These are phyloP conservation scores for Engystomops pustulosus DNA, from an alignment of 2,113 vertebrate species.

Conservation along the genomic window DNA sequence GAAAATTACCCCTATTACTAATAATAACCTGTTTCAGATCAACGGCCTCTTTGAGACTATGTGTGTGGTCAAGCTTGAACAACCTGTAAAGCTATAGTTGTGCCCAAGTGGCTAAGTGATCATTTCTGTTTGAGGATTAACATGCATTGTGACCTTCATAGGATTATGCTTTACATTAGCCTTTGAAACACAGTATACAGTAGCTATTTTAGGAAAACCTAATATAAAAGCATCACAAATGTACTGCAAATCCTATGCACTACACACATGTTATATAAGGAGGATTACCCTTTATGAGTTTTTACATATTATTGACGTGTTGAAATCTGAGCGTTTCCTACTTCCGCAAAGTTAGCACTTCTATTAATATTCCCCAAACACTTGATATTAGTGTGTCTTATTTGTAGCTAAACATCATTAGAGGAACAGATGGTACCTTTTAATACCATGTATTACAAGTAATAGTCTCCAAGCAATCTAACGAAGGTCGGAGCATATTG, in stretches of 20 bases:
- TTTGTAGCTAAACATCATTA: slow-evolving; percentile 37
- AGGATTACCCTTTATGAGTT: not conserved
- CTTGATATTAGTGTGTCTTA: slow-evolving; percentile 9
- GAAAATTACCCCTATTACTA: slow-evolving; percentile 2
- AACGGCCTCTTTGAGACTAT: not conserved
- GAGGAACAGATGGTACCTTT: slow-evolving; percentile 37
- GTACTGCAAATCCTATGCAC: not conserved
- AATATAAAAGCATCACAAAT: not conserved
- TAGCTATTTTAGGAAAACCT: not conserved
- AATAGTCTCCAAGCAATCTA: slow-evolving; percentile 7
- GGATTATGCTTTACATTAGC: not conserved
- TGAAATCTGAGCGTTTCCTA: not conserved
- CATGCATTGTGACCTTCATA: not conserved
- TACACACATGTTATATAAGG: not conserved
- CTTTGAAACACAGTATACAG: not conserved
- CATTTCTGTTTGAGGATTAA: not conserved
- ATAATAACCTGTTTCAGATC: not conserved
- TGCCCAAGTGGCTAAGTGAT: not conserved
- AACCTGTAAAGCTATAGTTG: not conserved
- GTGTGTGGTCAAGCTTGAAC: not conserved
- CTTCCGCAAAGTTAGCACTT: not conserved
- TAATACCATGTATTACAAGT: slow-evolving; percentile 23
- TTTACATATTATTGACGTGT: not conserved
- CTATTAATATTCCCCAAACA: not conserved
- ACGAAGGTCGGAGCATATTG: slow-evolving; percentile 5